phyloP scores from a whole-genome alignment of 2,888 invertebrate genomes.

The Apamea anceps region DNA sequence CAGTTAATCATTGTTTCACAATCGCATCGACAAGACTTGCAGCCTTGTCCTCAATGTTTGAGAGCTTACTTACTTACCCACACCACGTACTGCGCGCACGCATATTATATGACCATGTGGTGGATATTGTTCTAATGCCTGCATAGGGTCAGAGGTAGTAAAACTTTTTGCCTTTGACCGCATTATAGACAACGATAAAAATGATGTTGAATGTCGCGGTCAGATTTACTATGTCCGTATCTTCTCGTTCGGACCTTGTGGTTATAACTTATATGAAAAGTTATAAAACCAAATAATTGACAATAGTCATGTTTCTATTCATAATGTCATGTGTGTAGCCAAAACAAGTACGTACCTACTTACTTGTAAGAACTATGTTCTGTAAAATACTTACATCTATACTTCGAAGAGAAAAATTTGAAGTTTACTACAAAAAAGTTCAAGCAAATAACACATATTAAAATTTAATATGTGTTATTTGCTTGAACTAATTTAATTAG shows the following conservation, averaged over 20 bases:
- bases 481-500: too few relatives aligned
- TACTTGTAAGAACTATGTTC: neutral
- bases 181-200: neutral
- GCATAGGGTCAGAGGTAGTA: slow-evolving; percentile 10
- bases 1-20: slow-evolving; percentile 67
- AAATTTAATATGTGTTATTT: too few relatives aligned
- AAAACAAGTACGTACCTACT: too few relatives aligned
- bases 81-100: slow-evolving; percentile 46
- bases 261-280: neutral
- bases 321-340: neutral
- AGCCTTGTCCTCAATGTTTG: slow-evolving; percentile 77
- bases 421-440: neutral
- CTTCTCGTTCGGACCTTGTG: neutral
- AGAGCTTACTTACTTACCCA: slow-evolving; percentile 70
- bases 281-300: neutral
- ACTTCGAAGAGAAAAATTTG: neutral
- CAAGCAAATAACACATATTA: neutral
- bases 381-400: neutral
- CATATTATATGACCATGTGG: slow-evolving; percentile 12
- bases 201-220: neutral
- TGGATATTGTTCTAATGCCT: slow-evolving; percentile 35
- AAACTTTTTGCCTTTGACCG: slow-evolving; percentile 29
- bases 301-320: neutral
- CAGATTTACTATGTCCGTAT: neutral
- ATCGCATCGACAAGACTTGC: slow-evolving; percentile 64